Conservation (phyloP, 2,888 invertebrate species). For the Blera fallax region DNA sequence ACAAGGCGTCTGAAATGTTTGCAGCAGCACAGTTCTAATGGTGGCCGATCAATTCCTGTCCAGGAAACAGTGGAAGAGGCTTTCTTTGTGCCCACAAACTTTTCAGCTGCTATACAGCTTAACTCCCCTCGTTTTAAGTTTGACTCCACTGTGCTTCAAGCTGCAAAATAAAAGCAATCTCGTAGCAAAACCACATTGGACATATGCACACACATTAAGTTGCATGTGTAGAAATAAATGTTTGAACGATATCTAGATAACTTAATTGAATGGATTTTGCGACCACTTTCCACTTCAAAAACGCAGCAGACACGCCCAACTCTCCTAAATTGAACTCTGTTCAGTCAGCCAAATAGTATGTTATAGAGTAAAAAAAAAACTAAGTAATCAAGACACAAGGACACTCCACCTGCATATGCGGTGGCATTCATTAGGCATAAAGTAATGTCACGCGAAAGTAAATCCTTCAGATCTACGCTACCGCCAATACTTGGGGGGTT, state of each 20-base stretch:
- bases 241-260: not conserved
- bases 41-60: too few species aligned
- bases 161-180: not conserved
- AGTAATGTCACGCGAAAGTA: conserved; percentile 56
- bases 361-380: not conserved
- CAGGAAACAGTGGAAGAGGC: too few species aligned
- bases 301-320: not conserved
- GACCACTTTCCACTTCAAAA: not conserved
- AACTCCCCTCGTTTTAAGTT: not conserved
- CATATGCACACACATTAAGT: not conserved
- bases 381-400: conserved; percentile 11
- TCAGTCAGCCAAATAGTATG: not conserved
- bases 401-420: conserved; percentile 15
- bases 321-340: not conserved
- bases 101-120: too few species aligned
- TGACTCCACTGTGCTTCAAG: not conserved
- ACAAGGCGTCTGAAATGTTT: too few species aligned
- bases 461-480: conserved; percentile 43
- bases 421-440: conserved; percentile 47
- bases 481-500: conserved; percentile 6
- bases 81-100: too few species aligned
- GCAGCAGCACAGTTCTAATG: too few species aligned
- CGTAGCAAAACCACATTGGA: not conserved
- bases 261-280: conserved; percentile 8
- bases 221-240: not conserved